Percentiles rank a stretch among this genome's conserved stretches.
phyloP scores from a whole-genome alignment of 2,797 vertebrate species.

The Trachurus trachurus region DNA sequence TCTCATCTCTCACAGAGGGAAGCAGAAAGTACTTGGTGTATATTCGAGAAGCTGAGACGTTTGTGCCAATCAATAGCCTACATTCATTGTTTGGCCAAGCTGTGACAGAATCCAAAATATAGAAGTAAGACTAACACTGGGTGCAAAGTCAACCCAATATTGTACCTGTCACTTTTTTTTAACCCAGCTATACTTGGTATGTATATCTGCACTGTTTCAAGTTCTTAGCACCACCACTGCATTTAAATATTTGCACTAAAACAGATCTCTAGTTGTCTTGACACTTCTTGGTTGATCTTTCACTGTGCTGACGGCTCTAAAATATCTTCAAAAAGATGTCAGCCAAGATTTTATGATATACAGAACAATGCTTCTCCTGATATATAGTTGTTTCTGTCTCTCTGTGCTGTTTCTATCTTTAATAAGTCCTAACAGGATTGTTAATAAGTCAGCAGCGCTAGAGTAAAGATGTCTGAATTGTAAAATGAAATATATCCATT shows the following conservation, averaged over 20 bases:
- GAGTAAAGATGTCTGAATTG: neutral
- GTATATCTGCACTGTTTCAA: neutral
- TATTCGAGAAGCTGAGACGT: neutral
- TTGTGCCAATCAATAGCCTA: too few relatives aligned
- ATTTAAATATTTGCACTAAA: too few relatives aligned
- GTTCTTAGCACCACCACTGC: too few relatives aligned
- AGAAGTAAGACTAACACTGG: neutral
- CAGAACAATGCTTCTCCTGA: neutral
- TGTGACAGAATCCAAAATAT: too few relatives aligned
- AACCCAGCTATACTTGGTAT: too few relatives aligned
- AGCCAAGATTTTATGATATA: neutral
- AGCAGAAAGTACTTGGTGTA: neutral
- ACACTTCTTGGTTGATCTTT: constrained; percentile 7
- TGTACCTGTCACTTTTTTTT: neutral
- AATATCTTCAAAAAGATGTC: constrained; percentile 4
- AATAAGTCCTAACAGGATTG: neutral
- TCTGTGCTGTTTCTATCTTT: neutral
- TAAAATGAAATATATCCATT: constrained; percentile 25
- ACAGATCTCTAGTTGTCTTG: neutral
- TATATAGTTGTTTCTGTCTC: neutral
- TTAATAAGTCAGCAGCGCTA: neutral
- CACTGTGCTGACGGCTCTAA: neutral
- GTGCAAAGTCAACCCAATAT: neutral
- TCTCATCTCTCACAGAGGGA: neutral
- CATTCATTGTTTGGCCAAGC: too few relatives aligned